These are phyloP conservation scores for Eristalis tenax DNA, from an alignment of 2,888 invertebrate species.

Conservation along the genomic window DNA sequence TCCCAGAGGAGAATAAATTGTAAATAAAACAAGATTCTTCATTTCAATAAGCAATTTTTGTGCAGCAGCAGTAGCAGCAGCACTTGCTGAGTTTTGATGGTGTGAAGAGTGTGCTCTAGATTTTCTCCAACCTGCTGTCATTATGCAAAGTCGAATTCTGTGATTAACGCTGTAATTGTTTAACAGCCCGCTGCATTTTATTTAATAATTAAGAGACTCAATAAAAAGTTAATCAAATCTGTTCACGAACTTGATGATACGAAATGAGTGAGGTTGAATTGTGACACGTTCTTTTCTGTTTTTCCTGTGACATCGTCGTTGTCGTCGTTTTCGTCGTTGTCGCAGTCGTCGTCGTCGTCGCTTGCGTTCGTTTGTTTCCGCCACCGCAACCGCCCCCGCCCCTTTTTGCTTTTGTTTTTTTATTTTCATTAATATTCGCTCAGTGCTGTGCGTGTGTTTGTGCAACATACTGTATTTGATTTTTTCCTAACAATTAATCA, in stretches of 20 bases:
- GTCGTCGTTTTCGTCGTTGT: constrained; percentile 30
- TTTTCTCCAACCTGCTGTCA: constrained; percentile 53
- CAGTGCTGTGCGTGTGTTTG: constrained; percentile 59
- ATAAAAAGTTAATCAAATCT: constrained; percentile 11
- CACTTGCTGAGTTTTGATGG: constrained; percentile 2
- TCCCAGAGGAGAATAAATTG: constrained; percentile 24
- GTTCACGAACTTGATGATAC: constrained; percentile 22
- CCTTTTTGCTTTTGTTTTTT: constrained; percentile 37
- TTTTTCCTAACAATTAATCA: constrained; percentile 51
- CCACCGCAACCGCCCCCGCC: constrained; percentile 52
- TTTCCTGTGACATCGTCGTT: constrained; percentile 62
- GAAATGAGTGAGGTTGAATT: constrained; percentile 65
- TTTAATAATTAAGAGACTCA: constrained; percentile 16
- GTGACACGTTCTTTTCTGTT: constrained; percentile 69
- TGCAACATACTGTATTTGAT: constrained; percentile 41
- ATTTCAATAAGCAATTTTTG: constrained; percentile 28
- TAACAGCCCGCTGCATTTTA: constrained; percentile 33
- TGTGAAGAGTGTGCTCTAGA: constrained; percentile 53
- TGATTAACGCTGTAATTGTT: constrained; percentile 55
- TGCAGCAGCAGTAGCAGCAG: constrained; percentile 1
- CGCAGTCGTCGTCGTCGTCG: constrained; percentile 26
- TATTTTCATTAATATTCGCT: constrained; percentile 24
- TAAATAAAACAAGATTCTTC: constrained; percentile 40
- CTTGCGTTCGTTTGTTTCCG: constrained; percentile 51
- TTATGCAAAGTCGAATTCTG: constrained; percentile 59